These are phyloP conservation scores for Hydra vulgaris DNA, from an alignment of 30 jellyfish, hydroid and myxozoan genomes.

Conservation along the genomic window DNA sequence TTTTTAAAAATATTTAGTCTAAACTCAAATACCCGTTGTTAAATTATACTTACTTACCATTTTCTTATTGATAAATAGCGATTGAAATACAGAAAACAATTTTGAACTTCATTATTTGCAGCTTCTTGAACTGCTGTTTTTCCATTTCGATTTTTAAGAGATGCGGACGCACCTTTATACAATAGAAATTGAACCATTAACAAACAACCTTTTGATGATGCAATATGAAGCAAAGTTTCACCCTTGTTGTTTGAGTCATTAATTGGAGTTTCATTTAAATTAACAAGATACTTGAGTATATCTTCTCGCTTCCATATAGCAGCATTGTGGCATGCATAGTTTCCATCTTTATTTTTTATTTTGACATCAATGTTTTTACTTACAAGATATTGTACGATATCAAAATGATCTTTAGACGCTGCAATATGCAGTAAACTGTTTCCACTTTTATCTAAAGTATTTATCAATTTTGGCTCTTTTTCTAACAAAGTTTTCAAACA, in stretches of 20 bases:
- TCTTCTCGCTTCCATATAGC: constrained; percentile 9
- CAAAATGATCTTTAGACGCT: constrained; percentile 11
- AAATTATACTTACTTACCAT: constrained; percentile 21
- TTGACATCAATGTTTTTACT: not conserved
- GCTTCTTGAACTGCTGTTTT: constrained; percentile 21
- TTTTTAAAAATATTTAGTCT: too few relatives aligned
- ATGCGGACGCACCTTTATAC: constrained; percentile 8
- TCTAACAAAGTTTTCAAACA: not conserved
- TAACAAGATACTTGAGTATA: constrained; percentile 7
- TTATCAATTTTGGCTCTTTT: not conserved
- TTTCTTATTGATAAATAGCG: not conserved
- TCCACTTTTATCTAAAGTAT: constrained; percentile 17
- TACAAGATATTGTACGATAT: constrained; percentile 14
- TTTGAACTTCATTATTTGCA: constrained; percentile 11
- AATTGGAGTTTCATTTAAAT: not conserved
- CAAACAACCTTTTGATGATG: constrained; percentile 10
- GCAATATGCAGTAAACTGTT: constrained; percentile 31
- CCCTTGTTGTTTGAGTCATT: constrained; percentile 19
- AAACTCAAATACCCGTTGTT: too few relatives aligned
- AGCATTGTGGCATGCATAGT: constrained; percentile 17
- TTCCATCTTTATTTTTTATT: constrained; percentile 19
- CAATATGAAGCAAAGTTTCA: constrained; percentile 23
- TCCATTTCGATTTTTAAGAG: not conserved
- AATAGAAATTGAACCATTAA: constrained; percentile 11
- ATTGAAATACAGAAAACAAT: constrained; percentile 1